These are phyloP conservation scores for Seriola rivoliana DNA, from an alignment of 2,113 vertebrate species.

Conservation along the genomic window DNA sequence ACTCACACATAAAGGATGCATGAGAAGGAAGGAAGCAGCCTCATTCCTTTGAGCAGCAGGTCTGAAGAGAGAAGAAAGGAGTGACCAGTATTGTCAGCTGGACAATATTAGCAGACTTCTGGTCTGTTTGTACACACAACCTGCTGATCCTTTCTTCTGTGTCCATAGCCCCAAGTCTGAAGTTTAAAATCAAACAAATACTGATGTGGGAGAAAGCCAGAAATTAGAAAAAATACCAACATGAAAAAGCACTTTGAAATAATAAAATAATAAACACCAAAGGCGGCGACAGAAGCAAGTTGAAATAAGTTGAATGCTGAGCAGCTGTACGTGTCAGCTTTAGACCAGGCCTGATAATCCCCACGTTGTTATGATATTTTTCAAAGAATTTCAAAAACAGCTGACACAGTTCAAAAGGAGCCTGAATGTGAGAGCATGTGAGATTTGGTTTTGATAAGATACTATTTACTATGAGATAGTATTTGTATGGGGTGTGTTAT, in stretches of 20 bases:
- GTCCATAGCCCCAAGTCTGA: slow-evolving; percentile 39
- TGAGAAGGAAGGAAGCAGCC: slow-evolving; percentile 60
- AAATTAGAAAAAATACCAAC: not conserved
- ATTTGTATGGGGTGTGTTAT: not conserved
- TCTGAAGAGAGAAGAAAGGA: slow-evolving; percentile 64
- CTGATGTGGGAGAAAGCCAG: slow-evolving; percentile 23
- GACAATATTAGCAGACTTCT: slow-evolving; percentile 51
- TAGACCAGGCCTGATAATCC: not conserved
- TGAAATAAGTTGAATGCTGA: not conserved
- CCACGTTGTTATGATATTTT: slow-evolving; percentile 9
- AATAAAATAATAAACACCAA: slow-evolving; percentile 31
- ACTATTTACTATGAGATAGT: not conserved
- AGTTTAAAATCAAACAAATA: slow-evolving; percentile 55
- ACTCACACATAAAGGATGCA: slow-evolving; percentile 38
- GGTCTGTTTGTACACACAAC: slow-evolving; percentile 55
- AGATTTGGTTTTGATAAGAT: not conserved
- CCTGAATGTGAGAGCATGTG: not conserved
- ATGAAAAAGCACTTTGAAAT: slow-evolving; percentile 41
- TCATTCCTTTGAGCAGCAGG: slow-evolving; percentile 55
- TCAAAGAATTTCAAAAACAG: slow-evolving; percentile 7
- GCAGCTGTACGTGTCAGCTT: slow-evolving; percentile 3
- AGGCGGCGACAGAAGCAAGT: not conserved
- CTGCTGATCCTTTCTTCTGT: slow-evolving; percentile 67
- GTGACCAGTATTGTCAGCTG: slow-evolving; percentile 61
- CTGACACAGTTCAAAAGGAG: not conserved